Evolutionary conservation across 2,888 invertebrate species (phyloP), one percentile per base, ranked within the genome.

Genomic region (Neuroscelio doddi): DNA sequence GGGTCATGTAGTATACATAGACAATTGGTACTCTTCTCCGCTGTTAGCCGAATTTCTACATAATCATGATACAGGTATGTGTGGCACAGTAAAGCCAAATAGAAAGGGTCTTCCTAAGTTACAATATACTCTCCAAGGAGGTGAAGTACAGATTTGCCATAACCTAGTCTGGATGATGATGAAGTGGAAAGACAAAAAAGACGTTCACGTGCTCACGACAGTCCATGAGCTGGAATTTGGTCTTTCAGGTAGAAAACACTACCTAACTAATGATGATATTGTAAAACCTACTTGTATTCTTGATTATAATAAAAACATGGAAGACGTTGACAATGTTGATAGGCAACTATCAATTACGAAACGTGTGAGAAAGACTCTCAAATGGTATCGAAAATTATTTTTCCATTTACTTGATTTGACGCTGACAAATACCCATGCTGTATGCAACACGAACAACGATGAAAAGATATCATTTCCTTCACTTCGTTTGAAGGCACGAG

Each of bases 281-380:
- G 52, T 63, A 9, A 64, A 68, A 32, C 68, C 64, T 32, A 53
- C 21, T 3, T 64, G 64, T 45, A 39, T 53, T 27, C 41, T 46
- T 38, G 50, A 59, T 3, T 59, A 55, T 41, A 59, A 64, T 24
- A 15, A 50, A 42, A 64, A 62, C 58, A 65, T 69, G 68, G 65
- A 63, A 5, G 56, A 51, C 14, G 36, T 61, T 15, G 44, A 61
- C 44, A 45, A 39, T 24, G 21, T 53, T 32, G 47, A 61, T 24
- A 57, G 57, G 39, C 57, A 66, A 53, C 47, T 68, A n/a, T n/a
- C n/a, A n/a, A n/a, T n/a, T n/a, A n/a, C n/a, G n/a, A n/a, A n/a
- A n/a, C n/a, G n/a, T n/a, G n/a, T n/a, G n/a, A n/a, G n/a, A n/a
- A n/a, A n/a, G n/a, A n/a, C n/a, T n/a, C n/a, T n/a, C n/a, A n/a